A percentile compares a stretch with the other conserved stretches of the same genome.
phyloP scores from a whole-genome alignment of 1,140 invertebrate species.

The Drosophila obscura region DNA sequence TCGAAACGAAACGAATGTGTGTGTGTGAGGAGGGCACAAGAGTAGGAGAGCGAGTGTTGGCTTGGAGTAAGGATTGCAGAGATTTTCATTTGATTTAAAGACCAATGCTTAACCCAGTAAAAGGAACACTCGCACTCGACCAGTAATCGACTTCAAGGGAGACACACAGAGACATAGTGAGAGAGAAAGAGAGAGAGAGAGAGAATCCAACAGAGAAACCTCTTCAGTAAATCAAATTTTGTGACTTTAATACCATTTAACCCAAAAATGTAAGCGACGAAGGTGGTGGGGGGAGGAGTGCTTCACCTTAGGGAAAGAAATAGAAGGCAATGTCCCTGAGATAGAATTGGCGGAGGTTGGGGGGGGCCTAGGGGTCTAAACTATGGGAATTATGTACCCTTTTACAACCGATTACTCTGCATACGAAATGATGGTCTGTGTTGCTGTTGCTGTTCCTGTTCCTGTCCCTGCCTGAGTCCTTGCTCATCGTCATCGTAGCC shows the following conservation, averaged over 20 bases:
- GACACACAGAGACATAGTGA: no score
- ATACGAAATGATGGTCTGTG: conserved; percentile 43
- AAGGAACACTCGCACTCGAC: background rate
- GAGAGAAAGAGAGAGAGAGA: no score
- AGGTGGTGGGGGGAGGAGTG: no score
- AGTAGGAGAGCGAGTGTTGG: background rate
- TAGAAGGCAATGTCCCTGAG: background rate
- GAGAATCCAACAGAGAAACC: background rate
- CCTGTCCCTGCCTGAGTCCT: background rate
- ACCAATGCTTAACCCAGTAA: conserved; percentile 18
- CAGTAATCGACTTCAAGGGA: no score
- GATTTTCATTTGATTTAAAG: conserved; percentile 21
- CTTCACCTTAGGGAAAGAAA: no score
- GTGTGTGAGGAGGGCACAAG: background rate
- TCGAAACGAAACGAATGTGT: background rate
- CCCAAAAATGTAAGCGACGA: no score
- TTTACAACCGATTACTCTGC: conserved; percentile 69
- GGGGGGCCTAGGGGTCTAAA: conserved; percentile 23
- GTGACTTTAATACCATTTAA: conserved; percentile 28
- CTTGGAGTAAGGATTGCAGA: background rate
- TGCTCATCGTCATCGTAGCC: conserved; percentile 14
- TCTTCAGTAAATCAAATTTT: conserved; percentile 34
- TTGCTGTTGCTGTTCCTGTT: no score
- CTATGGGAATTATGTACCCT: conserved; percentile 54
- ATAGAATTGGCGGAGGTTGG: background rate